Evolutionary conservation across 2,113 vertebrate species (phyloP), one percentile per base, ranked within the genome.

Genomic region (Carassius auratus): DNA sequence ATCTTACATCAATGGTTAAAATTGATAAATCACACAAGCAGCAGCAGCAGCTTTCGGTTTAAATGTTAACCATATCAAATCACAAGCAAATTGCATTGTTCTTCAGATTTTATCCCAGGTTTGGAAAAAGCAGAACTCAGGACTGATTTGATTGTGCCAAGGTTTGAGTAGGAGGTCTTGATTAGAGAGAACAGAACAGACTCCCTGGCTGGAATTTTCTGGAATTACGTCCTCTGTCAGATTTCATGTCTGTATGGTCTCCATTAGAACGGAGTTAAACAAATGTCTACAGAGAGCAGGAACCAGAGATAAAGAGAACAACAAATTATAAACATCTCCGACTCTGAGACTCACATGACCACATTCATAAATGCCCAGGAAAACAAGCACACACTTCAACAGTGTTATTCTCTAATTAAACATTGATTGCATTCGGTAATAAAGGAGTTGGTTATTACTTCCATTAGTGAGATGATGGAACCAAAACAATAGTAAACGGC

Each of bases 361-460:
- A 38, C 17, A 71, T 71, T 21, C 33, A 38, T 69, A 21, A 3
- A 38, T 21, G 33, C 68, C 30, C 30, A 15, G 17, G 30, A 68
- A 71, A 12, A 38, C 33, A 21, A 71, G 68, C 76, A 42, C 48
- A 55, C 19, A 23, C 10, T 61, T 21, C 1, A 38, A 57, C 14
- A 38, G 33, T 36, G 57, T 15, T 61, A 33, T 78, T 38, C 19
- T 61, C 30, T 61, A 78, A 78, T 78, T 61, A 61, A 61, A 42
- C 33, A 61, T 42, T 80, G 77, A 80, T 64, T 64, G 59, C 7
- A 64, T 42, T 21, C 59, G 17, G 36, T 64, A 80, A 80, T 80
- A 38, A 9, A 80, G 38, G 36, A 62, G 52, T 52, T 78, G 76
- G 52, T 38, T 78, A 78, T 78, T 78, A 78, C 19, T 61, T 36